Evolutionary conservation across 2,888 invertebrate genomes (phyloP), one percentile per base, ranked within the genome.

Genomic region (Mallateleia sp.): DNA sequence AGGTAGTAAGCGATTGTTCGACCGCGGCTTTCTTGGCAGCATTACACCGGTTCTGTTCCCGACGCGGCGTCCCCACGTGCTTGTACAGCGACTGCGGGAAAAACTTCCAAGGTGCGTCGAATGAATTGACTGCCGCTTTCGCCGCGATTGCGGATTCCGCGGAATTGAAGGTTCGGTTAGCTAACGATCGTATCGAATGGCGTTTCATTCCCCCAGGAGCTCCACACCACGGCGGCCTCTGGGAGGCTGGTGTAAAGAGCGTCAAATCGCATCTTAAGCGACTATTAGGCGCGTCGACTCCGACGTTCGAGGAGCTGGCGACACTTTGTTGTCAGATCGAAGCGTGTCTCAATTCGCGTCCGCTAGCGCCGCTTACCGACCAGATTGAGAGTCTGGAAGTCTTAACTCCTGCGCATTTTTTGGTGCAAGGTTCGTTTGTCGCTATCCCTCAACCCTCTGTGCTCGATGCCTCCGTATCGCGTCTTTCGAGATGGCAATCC

Each of bases 41-140:
- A 7, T 45, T 45, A 4, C 15, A 11, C 11, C 45, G 45, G 18
- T 11, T 45, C 11, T 45, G 15, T 45, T 3, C 45, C 4, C 15
- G 45, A 7, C 45, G 18, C n/a, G 45, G 45, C 6, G 5, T 45
- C 8, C 85, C 87, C 11, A 22, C 25, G 1, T 62, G 80, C 9
- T 52, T 90, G n/a, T 75, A 87, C 60, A 91, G 89, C 66, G 93
- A 93, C 60, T 88, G 89, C 45, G 92, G 92, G 3, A 91, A 89
- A 6, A 92, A 89, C 47, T 93, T 93, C 60, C 66, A 89, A 1
- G 91, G 91, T 11, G 92, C 28, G 4, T n/a, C n/a, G n/a, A n/a
- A n/a, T n/a, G n/a, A n/a, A n/a, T n/a, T n/a, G n/a, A n/a, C n/a
- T n/a, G n/a, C n/a, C n/a, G n/a, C n/a, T n/a, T n/a, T n/a, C n/a